Percentiles rank a stretch among this genome's conserved stretches.
Conservation (phyloP, 1,140 invertebrate genomes). For the Tribolium madens region DNA sequence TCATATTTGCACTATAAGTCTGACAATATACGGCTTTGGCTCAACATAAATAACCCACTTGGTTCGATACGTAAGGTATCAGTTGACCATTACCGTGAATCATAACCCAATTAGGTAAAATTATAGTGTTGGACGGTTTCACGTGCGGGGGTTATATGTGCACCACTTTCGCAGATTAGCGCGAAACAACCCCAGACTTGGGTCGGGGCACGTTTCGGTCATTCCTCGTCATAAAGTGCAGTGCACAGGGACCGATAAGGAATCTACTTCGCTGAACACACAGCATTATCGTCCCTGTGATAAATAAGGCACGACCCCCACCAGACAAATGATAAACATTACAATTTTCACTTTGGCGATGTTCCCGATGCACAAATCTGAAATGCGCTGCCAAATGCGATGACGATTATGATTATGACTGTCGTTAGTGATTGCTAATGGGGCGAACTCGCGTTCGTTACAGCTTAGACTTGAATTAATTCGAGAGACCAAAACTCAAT, state of each 20-base stretch:
- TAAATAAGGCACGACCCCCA: constrained; percentile 15
- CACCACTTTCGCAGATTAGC: constrained; percentile 47
- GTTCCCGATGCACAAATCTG: constrained; percentile 45
- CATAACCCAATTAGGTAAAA: constrained; percentile 44
- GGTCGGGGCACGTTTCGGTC: constrained; percentile 48
- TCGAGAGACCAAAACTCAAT: neutral
- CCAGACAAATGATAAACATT: constrained; percentile 47
- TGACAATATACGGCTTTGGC: constrained; percentile 36
- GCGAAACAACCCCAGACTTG: constrained; percentile 43
- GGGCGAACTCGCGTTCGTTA: constrained; percentile 9
- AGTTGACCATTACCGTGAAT: constrained; percentile 44
- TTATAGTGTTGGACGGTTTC: constrained; percentile 27
- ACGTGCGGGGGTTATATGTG: constrained; percentile 5
- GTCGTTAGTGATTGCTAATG: constrained; percentile 48
- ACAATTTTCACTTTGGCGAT: constrained; percentile 51
- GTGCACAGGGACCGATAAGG: constrained; percentile 43
- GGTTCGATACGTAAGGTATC: constrained; percentile 39
- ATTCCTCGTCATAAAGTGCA: constrained; percentile 42
- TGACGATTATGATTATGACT: constrained; percentile 46
- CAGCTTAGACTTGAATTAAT: constrained; percentile 13
- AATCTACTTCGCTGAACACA: constrained; percentile 47
- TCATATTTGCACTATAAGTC: constrained; percentile 40
- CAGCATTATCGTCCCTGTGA: constrained; percentile 45
- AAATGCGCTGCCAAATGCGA: constrained; percentile 49
- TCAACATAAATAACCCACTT: constrained; percentile 41